A percentile compares a stretch with the other conserved stretches of the same genome.
Evolutionary conservation across 2,888 invertebrate species (phyloP).

Genomic region (Drosophila atripex): DNA sequence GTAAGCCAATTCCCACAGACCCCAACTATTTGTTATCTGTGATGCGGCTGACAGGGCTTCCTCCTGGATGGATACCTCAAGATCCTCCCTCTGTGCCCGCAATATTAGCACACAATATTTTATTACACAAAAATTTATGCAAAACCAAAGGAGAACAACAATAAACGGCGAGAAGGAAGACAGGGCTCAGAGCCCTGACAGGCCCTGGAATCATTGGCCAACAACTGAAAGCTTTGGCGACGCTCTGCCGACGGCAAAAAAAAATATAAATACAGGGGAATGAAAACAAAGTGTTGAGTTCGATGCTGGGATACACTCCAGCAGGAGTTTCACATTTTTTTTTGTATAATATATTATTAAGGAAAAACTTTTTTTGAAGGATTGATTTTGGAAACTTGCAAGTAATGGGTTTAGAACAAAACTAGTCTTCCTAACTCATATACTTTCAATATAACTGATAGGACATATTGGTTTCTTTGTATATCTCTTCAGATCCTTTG

Average conservation of each 20-base stretch:
- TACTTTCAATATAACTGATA: not conserved
- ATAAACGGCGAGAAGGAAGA: constrained; percentile 39
- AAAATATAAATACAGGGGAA: constrained; percentile 24
- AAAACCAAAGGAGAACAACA: constrained; percentile 56
- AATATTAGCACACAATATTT: constrained; percentile 75
- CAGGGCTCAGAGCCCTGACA: constrained; percentile 26
- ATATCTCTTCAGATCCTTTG: not conserved
- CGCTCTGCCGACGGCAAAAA: constrained; percentile 72
- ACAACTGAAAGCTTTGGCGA: constrained; percentile 75
- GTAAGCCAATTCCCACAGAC: constrained; percentile 35
- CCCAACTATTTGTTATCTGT: constrained; percentile 37
- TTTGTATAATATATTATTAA: too few species aligned
- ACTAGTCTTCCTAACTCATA: too few species aligned
- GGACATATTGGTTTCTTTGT: not conserved
- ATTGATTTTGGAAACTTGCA: too few species aligned
- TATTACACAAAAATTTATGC: constrained; percentile 76
- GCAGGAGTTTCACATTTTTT: not conserved
- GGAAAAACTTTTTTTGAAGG: too few species aligned
- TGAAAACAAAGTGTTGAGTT: not conserved
- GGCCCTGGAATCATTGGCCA: constrained; percentile 22
- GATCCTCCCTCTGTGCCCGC: not conserved
- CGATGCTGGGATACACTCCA: constrained; percentile 19
- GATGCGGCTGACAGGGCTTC: constrained; percentile 31
- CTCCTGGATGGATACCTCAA: not conserved
- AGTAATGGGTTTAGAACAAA: too few species aligned